These are phyloP conservation scores for Yponomeuta evonymella DNA, from an alignment of 2,888 invertebrate species.

Conservation along the genomic window DNA sequence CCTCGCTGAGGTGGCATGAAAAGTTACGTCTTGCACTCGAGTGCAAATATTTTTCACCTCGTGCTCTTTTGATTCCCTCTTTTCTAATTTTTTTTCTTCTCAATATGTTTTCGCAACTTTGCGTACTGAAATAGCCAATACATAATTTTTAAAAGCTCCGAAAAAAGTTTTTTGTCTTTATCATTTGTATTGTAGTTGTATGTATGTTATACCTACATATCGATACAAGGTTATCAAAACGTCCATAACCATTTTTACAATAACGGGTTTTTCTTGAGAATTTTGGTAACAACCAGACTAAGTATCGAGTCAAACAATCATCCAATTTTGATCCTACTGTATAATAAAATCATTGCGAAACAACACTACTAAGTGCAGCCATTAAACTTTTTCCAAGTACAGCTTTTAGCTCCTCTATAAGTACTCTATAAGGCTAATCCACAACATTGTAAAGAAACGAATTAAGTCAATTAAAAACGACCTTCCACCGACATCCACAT, in stretches of 20 bases:
- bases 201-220: no score
- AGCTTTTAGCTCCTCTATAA: not conserved
- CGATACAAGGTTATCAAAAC: no score
- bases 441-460: constrained; percentile 2
- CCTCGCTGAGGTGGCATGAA: no score
- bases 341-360: not conserved
- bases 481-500: constrained; percentile 7
- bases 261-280: no score
- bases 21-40: no score
- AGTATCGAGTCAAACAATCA: no score
- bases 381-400: not conserved
- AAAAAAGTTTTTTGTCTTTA: no score
- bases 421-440: not conserved
- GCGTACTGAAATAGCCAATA: not conserved
- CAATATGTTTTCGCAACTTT: not conserved
- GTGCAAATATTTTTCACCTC: no score
- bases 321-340: not conserved
- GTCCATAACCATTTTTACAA: no score
- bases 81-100: not conserved
- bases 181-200: no score
- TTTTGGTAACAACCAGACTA: no score
- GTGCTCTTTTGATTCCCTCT: not conserved
- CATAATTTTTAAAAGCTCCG: no score
- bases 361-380: not conserved
- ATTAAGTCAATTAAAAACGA: constrained; percentile 9